phyloP scores from a whole-genome alignment of 2,797 vertebrate genomes.

The Melopsittacus undulatus region DNA sequence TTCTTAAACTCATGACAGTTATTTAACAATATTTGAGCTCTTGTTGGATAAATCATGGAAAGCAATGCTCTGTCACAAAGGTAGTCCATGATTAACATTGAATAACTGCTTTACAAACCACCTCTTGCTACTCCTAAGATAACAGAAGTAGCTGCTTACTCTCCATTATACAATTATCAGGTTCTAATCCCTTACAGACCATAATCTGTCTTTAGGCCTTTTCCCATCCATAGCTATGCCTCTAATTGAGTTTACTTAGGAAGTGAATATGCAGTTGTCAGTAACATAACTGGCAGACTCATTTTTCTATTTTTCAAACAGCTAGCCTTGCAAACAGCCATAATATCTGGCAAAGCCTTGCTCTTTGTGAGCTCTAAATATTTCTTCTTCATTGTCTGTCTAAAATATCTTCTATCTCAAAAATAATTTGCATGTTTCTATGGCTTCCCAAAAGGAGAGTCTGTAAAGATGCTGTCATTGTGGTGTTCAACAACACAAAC shows the following conservation, averaged over 20 bases:
- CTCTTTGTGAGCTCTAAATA: background rate
- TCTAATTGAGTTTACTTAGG: conserved; percentile 66
- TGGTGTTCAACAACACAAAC: background rate
- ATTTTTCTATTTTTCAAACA: conserved; percentile 51
- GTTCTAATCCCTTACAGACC: conserved; percentile 52
- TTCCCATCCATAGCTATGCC: conserved; percentile 29
- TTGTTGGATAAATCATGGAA: conserved; percentile 48
- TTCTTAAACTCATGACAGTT: conserved; percentile 39
- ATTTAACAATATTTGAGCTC: conserved; percentile 36
- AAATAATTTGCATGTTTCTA: background rate
- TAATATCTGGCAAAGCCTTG: conserved; percentile 19
- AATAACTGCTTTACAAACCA: conserved; percentile 53
- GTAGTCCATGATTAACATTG: conserved; percentile 42
- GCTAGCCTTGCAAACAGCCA: conserved; percentile 11
- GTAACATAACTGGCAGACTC: conserved; percentile 49
- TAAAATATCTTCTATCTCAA: background rate
- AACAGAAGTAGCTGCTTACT: conserved; percentile 34
- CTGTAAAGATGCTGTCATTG: background rate
- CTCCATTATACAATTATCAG: conserved; percentile 60
- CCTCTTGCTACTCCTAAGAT: conserved; percentile 16
- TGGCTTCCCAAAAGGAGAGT: background rate
- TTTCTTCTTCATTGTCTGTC: background rate
- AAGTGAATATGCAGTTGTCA: conserved; percentile 59
- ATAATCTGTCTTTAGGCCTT: conserved; percentile 58
- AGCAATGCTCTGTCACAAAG: conserved; percentile 41